phyloP scores from a whole-genome alignment of 2,113 vertebrate species.

The Mirza zaza region DNA sequence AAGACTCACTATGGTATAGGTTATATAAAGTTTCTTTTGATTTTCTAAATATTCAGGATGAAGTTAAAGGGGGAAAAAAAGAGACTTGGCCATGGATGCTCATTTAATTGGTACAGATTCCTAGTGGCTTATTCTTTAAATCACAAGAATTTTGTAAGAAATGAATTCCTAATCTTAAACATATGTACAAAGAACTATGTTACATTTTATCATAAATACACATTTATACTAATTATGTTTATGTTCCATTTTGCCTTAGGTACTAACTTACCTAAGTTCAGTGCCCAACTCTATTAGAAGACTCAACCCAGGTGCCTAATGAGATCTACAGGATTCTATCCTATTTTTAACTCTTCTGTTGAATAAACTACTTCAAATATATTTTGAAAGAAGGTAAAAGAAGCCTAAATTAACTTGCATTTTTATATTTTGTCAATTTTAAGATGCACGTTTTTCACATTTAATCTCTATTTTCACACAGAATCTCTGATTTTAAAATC shows the following conservation, averaged over 20 bases:
- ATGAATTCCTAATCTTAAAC: not conserved
- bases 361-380: conserved; percentile 37
- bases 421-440: conserved; percentile 21
- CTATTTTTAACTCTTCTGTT: not conserved
- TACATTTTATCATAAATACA: not conserved
- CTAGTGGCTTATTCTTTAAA: not conserved
- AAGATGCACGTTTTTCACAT: not conserved
- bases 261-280: conserved; percentile 33
- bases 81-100: not conserved
- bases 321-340: not conserved
- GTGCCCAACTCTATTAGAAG: not conserved
- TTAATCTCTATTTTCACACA: not conserved
- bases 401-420: not conserved
- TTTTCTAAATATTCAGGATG: conserved; percentile 32
- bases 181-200: not conserved
- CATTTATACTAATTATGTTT: not conserved
- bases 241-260: not conserved
- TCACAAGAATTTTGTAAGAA: conserved; percentile 31
- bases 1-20: not conserved
- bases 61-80: conserved; percentile 3
- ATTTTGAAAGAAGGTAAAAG: conserved; percentile 22
- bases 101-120: not conserved
- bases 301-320: not conserved
- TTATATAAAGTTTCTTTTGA: not conserved
- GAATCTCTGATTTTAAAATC: not conserved